Evolutionary conservation across 2,797 vertebrate genomes (phyloP), one percentile per base, ranked within the genome.

Genomic region (Cryptoblepharus egeriae): DNA sequence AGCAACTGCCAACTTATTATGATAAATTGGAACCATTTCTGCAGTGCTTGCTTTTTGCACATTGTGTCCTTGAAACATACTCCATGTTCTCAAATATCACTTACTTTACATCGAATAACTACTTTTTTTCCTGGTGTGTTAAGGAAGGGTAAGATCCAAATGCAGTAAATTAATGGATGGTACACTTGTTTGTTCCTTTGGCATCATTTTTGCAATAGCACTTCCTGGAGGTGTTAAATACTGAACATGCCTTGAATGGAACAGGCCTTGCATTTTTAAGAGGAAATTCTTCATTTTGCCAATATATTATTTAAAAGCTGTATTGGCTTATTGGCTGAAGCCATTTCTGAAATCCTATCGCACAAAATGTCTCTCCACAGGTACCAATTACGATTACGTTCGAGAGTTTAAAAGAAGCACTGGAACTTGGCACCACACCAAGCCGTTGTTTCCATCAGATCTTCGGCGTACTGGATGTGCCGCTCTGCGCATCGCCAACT

Each of bases 401-500:
- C 96, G 98, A 3, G 99, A 99, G 87, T 99, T 99, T 70, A 97
- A 98, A 42, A 97, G 99, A 67, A 99, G 97, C 95, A 97, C 97
- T 0, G 98, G 99, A 2, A 98, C 97, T 3, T 99, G 99, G 98
- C 98, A 99, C 69, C 97, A 96, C 90, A 99, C 97, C 0, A 97
- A 97, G 37, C 97, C 96, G 0, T 96, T 99, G 58, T 93, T 98
- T 32, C 92, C 97, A 0, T 96, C 95, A 0, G 98, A 99, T 95
- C 97, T 98, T 22, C 98, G 97, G 45, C 97, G 98, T 64, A 99
- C 98, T 0, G 95, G 96, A 79, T 99, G 98, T 0, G 96, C 98
- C 0, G 95, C 97, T 22, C 90, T 99, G 85, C 97, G 98, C 11
- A 97, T 99, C 10, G 98, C 99, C 73, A 99, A 99, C 95, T 99